These are phyloP conservation scores for Chamaetylas fuelleborni DNA, from an alignment of 2,113 vertebrate species.

Conservation along the genomic window DNA sequence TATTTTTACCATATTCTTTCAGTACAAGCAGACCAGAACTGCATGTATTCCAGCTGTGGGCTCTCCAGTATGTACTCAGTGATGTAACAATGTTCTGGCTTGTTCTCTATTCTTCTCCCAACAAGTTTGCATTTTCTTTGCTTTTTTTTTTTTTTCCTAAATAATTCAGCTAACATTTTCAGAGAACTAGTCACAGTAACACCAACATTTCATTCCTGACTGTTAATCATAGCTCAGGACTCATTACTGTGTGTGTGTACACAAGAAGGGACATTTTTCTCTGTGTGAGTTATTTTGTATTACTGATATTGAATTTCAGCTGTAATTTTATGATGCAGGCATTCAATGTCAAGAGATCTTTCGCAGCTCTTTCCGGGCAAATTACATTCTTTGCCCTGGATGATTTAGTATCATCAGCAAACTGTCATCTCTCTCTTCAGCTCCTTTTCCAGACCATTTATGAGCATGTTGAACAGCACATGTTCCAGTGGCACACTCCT, in stretches of 20 bases:
- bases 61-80: not conserved
- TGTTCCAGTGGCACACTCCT: not conserved
- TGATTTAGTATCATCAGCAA: constrained; percentile 51
- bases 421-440: constrained; percentile 32
- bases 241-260: not conserved
- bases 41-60: not conserved
- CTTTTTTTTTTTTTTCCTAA: not conserved
- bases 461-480: constrained; percentile 9
- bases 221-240: not conserved
- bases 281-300: not conserved
- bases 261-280: not conserved
- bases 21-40: not conserved
- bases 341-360: constrained; percentile 26
- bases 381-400: constrained; percentile 34
- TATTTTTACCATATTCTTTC: not conserved
- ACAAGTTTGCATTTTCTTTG: not conserved
- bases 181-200: not conserved
- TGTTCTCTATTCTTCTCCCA: not conserved
- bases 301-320: constrained; percentile 11
- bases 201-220: not conserved
- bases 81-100: not conserved
- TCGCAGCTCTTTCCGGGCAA: constrained; percentile 32
- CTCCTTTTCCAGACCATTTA: constrained; percentile 63
- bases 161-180: not conserved
- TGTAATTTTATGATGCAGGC: constrained; percentile 7